Base-by-base conservation (phyloP, 2,888 invertebrate species). In the Venusia cambrica region DNA sequence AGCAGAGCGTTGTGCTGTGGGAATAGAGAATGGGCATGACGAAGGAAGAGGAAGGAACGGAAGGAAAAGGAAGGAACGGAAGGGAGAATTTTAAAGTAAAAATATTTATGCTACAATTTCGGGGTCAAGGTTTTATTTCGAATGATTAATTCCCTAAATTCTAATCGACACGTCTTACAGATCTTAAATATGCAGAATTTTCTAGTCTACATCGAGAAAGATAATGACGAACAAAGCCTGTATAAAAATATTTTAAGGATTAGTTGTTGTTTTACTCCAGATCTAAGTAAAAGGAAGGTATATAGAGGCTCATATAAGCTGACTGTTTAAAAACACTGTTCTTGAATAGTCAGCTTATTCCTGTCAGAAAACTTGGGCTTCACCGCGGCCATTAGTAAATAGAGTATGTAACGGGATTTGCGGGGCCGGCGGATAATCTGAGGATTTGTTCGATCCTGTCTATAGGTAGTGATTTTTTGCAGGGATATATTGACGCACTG, bases 1-100 rank as follows among this genome's bases (percentile, higher is more conserved):
- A 79, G 54, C 44, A 65, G 46, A 2, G 80, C 73, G 43, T 79
- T 80, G 38, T 72, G 62, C 85, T 85, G 64, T 4, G 14, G 20
- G 26, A 29, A 7, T 15, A 10, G 4, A 6, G 29, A 27, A 4
- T 6, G 2, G n/a, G n/a, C n/a, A n/a, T n/a, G n/a, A n/a, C n/a
- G 4, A 7, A 7, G 5, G 19, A 17, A 10, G 5, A 22, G 3
- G 3, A n/a, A 16, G 8, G 29, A 27, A 4, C 3, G 2, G 4
- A 7, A 7, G 5, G 19, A 17, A 10, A 5, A 22, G 3, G 3
- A n/a, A 16, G 16, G 9, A 20, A n/a, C n/a, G n/a, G n/a, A n/a
- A n/a, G n/a, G n/a, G n/a, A n/a, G n/a, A n/a, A n/a, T n/a, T n/a
- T n/a, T n/a, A n/a, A n/a, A n/a, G n/a, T n/a, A n/a, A n/a, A 14